phyloP scores from a whole-genome alignment of 2,113 vertebrate species.

The Rhea americana region DNA sequence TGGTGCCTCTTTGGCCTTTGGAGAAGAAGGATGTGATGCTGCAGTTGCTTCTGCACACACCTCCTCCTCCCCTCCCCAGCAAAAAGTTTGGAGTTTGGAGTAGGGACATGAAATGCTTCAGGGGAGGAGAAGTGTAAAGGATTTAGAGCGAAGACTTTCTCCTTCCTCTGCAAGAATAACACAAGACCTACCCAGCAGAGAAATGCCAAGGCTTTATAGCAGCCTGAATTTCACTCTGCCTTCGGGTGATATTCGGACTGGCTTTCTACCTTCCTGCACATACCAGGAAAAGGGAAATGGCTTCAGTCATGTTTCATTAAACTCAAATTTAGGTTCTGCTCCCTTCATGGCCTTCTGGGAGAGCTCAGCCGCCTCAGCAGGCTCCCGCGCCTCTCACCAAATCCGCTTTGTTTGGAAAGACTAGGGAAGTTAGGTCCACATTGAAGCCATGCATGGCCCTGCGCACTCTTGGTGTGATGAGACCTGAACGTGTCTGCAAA shows the following conservation, averaged over 20 bases:
- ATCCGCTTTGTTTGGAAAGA: not conserved
- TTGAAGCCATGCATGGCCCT: rapidly evolving
- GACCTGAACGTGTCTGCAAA: not conserved
- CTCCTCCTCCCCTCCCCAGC: not conserved
- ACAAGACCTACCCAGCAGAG: not conserved
- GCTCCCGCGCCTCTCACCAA: not conserved
- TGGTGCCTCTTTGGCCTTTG: not conserved
- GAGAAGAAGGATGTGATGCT: not conserved
- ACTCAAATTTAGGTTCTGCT: not conserved
- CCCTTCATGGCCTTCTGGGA: not conserved
- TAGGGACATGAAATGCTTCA: not conserved
- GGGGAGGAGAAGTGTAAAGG: not conserved
- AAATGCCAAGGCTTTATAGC: not conserved
- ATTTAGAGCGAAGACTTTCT: not conserved
- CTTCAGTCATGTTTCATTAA: not conserved
- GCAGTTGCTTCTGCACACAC: not conserved
- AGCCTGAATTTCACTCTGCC: not conserved
- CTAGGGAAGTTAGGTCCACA: rapidly evolving
- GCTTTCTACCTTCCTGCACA: not conserved
- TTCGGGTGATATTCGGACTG: not conserved
- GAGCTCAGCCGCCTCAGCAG: not conserved
- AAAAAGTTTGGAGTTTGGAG: not conserved
- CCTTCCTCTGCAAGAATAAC: not conserved
- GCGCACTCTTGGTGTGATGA: rapidly evolving
- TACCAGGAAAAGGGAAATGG: not conserved